Evolutionary conservation across 2,797 vertebrate species (phyloP), one percentile per base, ranked within the genome.

Genomic region (Enteromius afrohamiltoni): DNA sequence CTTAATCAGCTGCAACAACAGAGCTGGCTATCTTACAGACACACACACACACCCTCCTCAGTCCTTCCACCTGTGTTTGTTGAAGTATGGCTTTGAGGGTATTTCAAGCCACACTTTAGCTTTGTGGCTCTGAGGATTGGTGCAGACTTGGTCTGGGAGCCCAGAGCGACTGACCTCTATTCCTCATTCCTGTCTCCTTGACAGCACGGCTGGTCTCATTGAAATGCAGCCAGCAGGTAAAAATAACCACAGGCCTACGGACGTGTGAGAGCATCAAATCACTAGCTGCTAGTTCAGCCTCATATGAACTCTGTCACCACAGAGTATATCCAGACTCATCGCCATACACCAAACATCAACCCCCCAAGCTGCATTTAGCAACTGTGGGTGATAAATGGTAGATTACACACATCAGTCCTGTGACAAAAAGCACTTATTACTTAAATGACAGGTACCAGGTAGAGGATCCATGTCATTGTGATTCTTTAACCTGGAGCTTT

Each of bases 181-280:
- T 86, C 76, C 79, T 82, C 76, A 78, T 51, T 73, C 53, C 77
- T 64, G 83, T 85, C 83, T 86, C 85, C 83, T 88, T 88, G 85
- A 86, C 87, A 86, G 82, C 82, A 49, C 62, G 47, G 79, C 65
- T 64, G 78, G 23, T 82, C 83, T 88, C 82, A 83, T 85, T 88
- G 87, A 85, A 84, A 88, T 84, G 85, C 79, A 84, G 76, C 70
- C 79, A 86, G 87, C 73, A 58, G 80, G 83, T 86, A 80, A 85
- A 88, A 88, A 79, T 86, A 86, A 77, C 79, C 82, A 80, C 67
- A 49, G 64, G 76, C 79, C 79, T 40, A 47, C 21, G 47, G 82
- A 84, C 40, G 26, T 75, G 79, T 53, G 78, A 86, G 78, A 85
- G 80, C 69, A 74, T 81, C 68, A 82, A 77, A 84, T 69, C 77